A percentile compares a stretch with the other conserved stretches of the same genome.
Conservation (phyloP, 2,113 vertebrate species). For the Labrus mixtus region DNA sequence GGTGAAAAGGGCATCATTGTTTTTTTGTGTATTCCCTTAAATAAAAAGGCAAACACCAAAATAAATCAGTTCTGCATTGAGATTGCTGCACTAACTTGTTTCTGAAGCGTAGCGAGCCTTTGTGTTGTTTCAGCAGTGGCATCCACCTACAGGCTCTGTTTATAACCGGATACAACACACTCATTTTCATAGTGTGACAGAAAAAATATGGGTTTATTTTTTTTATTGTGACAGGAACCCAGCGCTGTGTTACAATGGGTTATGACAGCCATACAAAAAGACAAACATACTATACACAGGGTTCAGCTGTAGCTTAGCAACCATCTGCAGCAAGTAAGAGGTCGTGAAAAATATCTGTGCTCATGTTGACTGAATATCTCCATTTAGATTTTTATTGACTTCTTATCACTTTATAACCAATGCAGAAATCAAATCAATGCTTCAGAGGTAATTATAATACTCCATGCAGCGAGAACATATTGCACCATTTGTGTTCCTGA, state of each 20-base stretch:
- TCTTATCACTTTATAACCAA: not conserved
- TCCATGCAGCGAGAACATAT: not conserved
- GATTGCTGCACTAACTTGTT: not conserved
- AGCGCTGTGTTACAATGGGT: conserved; percentile 24
- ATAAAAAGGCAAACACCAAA: not conserved
- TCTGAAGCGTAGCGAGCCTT: not conserved
- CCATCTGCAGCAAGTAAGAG: not conserved
- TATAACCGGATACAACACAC: conserved; percentile 24
- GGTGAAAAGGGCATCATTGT: no score
- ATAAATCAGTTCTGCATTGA: not conserved
- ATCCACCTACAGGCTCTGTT: conserved; percentile 24
- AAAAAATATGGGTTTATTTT: conserved; percentile 29
- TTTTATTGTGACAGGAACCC: conserved; percentile 35
- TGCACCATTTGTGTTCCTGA: not conserved
- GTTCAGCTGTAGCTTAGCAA: conserved; percentile 32
- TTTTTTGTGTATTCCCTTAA: no score
- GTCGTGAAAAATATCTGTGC: not conserved
- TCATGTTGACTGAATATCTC: not conserved
- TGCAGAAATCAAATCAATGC: not conserved
- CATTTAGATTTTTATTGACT: not conserved
- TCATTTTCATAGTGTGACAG: conserved; percentile 35
- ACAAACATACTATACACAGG: not conserved
- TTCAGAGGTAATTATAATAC: not conserved
- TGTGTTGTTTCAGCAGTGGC: not conserved
- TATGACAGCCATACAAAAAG: conserved; percentile 16